These are phyloP conservation scores for Ciconia nigra DNA, from an alignment of 2,797 vertebrate genomes.

Conservation along the genomic window DNA sequence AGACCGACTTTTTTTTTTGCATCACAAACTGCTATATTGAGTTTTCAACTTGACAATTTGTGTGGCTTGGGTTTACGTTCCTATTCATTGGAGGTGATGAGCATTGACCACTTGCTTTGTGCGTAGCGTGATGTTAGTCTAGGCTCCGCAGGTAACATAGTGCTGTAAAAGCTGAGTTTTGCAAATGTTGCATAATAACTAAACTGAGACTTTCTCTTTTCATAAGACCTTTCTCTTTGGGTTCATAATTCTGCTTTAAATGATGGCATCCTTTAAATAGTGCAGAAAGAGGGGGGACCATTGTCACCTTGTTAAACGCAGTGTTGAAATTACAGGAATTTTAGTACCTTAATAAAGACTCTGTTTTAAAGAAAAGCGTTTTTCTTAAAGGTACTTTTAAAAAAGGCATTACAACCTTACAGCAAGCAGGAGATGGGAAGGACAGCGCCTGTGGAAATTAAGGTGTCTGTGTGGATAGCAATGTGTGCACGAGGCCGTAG, in stretches of 20 bases:
- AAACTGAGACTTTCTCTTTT: not conserved
- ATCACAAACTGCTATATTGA: not conserved
- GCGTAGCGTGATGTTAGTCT: too few relatives aligned
- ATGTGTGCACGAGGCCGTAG: accelerated
- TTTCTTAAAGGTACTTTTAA: not conserved
- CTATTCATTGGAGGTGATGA: not conserved
- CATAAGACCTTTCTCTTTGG: not conserved
- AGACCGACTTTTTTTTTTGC: not conserved
- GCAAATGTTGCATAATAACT: not conserved
- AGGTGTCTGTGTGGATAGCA: not conserved
- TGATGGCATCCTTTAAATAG: not conserved
- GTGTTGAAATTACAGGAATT: not conserved
- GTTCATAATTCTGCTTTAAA: not conserved
- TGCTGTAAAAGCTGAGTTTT: not conserved
- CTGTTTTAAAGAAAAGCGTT: not conserved
- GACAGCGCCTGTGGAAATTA: not conserved
- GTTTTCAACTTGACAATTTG: not conserved
- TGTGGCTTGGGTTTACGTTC: not conserved
- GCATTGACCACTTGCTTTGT: accelerated
- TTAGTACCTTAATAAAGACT: not conserved
- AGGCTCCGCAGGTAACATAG: accelerated
- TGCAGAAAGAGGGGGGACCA: not conserved
- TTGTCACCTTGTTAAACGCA: not conserved
- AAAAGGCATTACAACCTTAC: not conserved
- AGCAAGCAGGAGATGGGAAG: not conserved